phyloP scores from a whole-genome alignment of 2,113 vertebrate species.

The Cyprinus carpio region DNA sequence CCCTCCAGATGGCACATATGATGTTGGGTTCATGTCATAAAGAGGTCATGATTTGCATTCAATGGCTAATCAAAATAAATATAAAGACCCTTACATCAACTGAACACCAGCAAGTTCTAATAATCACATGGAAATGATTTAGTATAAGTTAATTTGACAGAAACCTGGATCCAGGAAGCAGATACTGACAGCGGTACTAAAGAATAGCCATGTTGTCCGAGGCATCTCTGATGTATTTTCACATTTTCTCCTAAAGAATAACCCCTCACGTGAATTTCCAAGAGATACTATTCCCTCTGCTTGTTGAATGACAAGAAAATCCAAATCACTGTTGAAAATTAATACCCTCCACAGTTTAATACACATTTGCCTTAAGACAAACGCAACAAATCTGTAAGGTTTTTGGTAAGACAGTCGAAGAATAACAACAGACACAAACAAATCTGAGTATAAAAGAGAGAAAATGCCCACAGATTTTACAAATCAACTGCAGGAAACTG shows the following conservation, averaged over 20 bases:
- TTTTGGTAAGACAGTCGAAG: not conserved
- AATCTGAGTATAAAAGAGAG: slow-evolving; percentile 66
- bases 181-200: slow-evolving; percentile 48
- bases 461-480: slow-evolving; percentile 68
- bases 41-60: not conserved
- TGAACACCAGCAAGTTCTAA: not conserved
- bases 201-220: not conserved
- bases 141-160: not conserved
- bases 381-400: not conserved
- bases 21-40: not conserved
- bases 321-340: not conserved
- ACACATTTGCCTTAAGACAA: slow-evolving; percentile 7
- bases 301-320: not conserved
- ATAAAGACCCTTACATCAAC: not conserved
- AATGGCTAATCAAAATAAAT: not conserved
- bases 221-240: not conserved
- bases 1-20: not conserved
- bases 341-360: not conserved
- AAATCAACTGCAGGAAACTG: slow-evolving; percentile 56
- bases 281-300: not conserved
- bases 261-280: not conserved
- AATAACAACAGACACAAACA: not conserved
- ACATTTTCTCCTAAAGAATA: slow-evolving; percentile 6
- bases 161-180: slow-evolving; percentile 58
- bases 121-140: not conserved